Evolutionary conservation across 2,797 vertebrate genomes (phyloP).

Genomic region (Loriculus beryllinus): DNA sequence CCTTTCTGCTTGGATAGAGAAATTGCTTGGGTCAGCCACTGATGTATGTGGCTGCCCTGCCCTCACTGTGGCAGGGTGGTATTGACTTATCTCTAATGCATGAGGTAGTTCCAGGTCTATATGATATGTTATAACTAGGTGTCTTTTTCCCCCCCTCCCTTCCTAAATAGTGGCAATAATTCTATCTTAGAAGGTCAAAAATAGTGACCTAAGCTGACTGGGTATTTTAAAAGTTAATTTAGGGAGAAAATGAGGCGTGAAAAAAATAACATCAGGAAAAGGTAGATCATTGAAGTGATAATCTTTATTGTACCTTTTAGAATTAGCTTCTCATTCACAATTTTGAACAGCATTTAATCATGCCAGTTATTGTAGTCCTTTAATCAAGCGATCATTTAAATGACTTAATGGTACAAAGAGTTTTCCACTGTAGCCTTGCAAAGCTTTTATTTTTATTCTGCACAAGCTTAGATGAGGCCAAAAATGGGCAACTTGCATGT

Average conservation of each 20-base stretch:
- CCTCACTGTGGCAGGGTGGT: neutral
- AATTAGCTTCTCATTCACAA: neutral
- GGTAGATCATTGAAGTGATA: neutral
- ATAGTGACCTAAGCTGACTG: neutral
- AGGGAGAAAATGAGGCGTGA: conserved; percentile 17
- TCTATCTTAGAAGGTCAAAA: neutral
- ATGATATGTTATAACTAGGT: neutral
- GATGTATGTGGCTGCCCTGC: neutral
- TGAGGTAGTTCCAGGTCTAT: neutral
- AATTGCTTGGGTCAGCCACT: neutral
- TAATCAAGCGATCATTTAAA: neutral
- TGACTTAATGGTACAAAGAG: neutral
- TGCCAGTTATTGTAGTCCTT: neutral
- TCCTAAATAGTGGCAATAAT: neutral
- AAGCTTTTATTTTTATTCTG: neutral
- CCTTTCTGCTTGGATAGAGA: neutral
- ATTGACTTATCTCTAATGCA: neutral
- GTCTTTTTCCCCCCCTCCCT: fast-evolving
- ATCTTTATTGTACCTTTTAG: neutral
- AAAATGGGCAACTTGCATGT: neutral
- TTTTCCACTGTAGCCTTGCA: neutral
- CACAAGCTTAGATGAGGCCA: neutral
- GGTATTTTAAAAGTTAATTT: conserved; percentile 27
- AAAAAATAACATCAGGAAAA: neutral
- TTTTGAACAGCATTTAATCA: neutral